phyloP scores from a whole-genome alignment of 2,797 vertebrate species.

The Enteromius argenteus region DNA sequence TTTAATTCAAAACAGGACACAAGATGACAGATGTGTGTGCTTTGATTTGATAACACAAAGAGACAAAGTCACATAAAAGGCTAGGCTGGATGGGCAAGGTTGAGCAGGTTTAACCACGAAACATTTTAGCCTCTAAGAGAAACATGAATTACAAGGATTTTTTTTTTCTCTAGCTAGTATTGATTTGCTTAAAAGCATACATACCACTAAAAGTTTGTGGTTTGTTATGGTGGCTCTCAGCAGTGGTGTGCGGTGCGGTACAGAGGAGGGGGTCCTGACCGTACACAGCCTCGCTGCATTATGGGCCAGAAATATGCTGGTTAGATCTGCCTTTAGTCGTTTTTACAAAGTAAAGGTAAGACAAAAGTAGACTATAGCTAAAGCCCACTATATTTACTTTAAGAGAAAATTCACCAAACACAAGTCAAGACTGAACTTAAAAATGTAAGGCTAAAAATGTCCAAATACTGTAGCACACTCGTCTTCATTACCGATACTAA shows the following conservation, averaged over 20 bases:
- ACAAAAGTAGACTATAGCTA: too few species aligned
- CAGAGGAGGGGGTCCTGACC: neutral
- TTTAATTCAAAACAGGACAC: constrained; percentile 5
- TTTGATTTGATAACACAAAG: constrained; percentile 29
- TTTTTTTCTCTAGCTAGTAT: constrained; percentile 18
- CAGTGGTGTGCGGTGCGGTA: neutral
- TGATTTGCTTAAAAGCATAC: constrained; percentile 26
- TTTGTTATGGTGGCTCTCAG: constrained; percentile 2
- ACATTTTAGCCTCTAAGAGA: neutral
- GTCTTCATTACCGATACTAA: neutral
- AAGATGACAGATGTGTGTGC: neutral
- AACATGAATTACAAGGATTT: constrained; percentile 19
- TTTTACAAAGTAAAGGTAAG: constrained; percentile 6
- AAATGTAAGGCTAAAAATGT: neutral
- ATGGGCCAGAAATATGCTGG: neutral
- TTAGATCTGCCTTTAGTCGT: neutral
- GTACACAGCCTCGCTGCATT: neutral
- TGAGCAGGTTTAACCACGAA: constrained; percentile 24
- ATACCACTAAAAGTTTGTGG: constrained; percentile 19
- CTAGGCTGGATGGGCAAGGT: neutral
- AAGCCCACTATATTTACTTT: neutral
- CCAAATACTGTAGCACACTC: neutral
- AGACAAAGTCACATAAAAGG: constrained; percentile 33
- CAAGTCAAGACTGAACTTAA: neutral
- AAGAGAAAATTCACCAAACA: neutral